Conservation (phyloP, 2,113 vertebrate species). For the Phyllostomus discolor region DNA sequence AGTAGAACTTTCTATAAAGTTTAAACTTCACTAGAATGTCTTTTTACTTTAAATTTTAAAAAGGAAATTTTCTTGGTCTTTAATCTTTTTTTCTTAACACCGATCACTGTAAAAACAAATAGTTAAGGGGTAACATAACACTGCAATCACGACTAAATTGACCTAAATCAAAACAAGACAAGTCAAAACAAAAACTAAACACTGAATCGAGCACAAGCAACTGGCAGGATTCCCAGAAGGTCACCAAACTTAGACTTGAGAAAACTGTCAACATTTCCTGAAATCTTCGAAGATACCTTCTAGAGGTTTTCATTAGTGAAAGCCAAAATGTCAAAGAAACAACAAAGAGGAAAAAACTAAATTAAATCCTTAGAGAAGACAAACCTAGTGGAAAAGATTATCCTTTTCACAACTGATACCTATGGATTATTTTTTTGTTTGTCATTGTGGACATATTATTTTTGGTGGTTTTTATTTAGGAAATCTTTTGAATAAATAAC, state of each 20-base stretch:
- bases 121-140: not conserved
- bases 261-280: constrained; percentile 26
- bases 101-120: constrained; percentile 20
- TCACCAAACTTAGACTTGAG: constrained; percentile 50
- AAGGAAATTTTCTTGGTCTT: not conserved
- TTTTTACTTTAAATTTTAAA: constrained; percentile 33
- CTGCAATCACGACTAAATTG: constrained; percentile 20
- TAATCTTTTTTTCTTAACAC: constrained; percentile 45
- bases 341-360: not conserved
- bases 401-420: not conserved
- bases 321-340: constrained; percentile 16
- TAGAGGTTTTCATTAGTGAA: constrained; percentile 23
- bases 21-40: not conserved
- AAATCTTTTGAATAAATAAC: constrained; percentile 17
- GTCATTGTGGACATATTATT: not conserved
- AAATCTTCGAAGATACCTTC: constrained; percentile 30
- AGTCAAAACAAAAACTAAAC: constrained; percentile 52
- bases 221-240: constrained; percentile 58
- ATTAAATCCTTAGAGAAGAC: not conserved
- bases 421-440: not conserved
- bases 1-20: not conserved
- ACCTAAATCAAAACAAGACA: constrained; percentile 56
- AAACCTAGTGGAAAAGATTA: not conserved
- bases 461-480: constrained; percentile 1
- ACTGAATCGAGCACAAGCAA: constrained; percentile 8